Conservation (phyloP, 2,113 vertebrate species). For the Ginglymostoma cirratum region DNA sequence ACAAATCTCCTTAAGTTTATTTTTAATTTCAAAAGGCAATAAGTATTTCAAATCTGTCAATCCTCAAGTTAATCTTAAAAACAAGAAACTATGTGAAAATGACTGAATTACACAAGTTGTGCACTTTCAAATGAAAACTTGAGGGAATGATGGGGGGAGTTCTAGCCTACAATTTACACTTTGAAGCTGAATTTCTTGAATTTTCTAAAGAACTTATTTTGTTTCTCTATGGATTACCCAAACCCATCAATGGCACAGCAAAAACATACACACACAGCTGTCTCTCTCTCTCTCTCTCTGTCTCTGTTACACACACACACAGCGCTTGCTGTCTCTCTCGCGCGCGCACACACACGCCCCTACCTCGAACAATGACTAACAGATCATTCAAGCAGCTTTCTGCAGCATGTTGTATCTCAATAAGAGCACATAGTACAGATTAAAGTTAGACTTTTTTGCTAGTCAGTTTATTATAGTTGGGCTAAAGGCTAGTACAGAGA, state of each 20-base stretch:
- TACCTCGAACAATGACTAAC: background rate
- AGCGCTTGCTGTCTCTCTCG: too few relatives aligned
- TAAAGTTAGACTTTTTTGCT: background rate
- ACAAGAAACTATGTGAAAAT: background rate
- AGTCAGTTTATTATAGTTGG: background rate
- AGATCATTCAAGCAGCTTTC: background rate
- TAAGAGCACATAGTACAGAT: background rate
- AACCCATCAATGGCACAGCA: background rate
- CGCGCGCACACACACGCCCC: too few relatives aligned
- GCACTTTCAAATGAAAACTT: background rate
- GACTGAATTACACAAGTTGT: background rate
- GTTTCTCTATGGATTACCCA: background rate
- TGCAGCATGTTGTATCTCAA: background rate
- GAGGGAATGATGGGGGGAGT: background rate
- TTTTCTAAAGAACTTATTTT: background rate
- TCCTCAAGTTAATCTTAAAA: background rate
- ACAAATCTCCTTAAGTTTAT: background rate
- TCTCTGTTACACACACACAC: too few relatives aligned
- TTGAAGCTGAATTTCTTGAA: background rate
- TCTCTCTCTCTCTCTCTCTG: too few relatives aligned
- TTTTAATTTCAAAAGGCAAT: background rate
- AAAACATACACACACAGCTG: background rate
- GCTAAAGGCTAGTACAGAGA: background rate
- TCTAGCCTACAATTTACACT: background rate
- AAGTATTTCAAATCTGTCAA: background rate